A percentile compares a stretch with the other conserved stretches of the same genome.
Evolutionary conservation across 92 coral and sea anemone species (phyloP).

Genomic region (Zoanthus sociatus): DNA sequence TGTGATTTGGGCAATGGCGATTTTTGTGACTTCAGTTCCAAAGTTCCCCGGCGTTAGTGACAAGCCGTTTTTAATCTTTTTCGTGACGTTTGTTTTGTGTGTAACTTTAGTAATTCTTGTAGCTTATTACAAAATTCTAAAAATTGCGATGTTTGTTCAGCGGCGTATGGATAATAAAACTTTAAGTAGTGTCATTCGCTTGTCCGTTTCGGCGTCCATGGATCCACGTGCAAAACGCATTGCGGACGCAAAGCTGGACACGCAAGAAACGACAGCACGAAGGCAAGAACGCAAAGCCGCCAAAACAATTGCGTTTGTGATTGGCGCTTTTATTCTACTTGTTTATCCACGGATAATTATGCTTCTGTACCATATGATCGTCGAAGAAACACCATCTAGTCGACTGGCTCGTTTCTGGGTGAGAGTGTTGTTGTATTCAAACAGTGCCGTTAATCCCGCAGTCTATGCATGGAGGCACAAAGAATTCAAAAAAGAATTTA

Average conservation of each 20-base stretch:
- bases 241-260: constrained; percentile 36
- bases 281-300: constrained; percentile 89
- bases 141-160: constrained; percentile 69
- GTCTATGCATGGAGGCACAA: constrained; percentile 85
- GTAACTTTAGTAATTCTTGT: constrained; percentile 73
- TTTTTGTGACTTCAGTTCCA: constrained; percentile 80
- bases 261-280: constrained; percentile 48
- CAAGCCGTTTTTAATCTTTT: constrained; percentile 77
- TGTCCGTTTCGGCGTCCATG: constrained; percentile 51
- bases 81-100: constrained; percentile 79
- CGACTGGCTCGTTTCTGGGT: constrained; percentile 86
- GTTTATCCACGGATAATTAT: constrained; percentile 89
- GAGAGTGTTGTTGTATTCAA: constrained; percentile 79
- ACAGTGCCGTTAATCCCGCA: constrained; percentile 82
- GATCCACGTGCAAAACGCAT: constrained; percentile 51
- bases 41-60: constrained; percentile 90
- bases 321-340: constrained; percentile 78
- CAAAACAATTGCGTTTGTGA: constrained; percentile 89
- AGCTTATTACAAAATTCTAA: constrained; percentile 79
- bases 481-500: constrained; percentile 79
- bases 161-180: constrained; percentile 54
- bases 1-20: constrained; percentile 71
- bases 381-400: constrained; percentile 59
- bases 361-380: constrained; percentile 79
- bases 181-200: constrained; percentile 53